These are phyloP conservation scores for Tragelaphus buxtoni DNA, from an alignment of 2,113 vertebrate genomes.

Conservation along the genomic window DNA sequence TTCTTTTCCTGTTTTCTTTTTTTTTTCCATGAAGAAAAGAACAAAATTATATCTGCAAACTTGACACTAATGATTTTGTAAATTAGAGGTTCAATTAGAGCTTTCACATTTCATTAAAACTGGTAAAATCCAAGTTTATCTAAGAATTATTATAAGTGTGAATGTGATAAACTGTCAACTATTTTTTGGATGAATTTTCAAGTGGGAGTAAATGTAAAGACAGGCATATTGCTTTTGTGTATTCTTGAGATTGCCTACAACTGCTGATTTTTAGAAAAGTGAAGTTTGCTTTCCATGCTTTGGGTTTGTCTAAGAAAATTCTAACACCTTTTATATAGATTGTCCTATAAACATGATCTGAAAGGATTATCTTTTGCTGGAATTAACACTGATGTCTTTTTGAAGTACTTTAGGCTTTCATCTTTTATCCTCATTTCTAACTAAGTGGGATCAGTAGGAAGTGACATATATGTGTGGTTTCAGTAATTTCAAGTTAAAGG, in stretches of 20 bases:
- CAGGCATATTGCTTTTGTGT: conserved; percentile 70
- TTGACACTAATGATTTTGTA: conserved; percentile 15
- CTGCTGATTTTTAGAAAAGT: conserved; percentile 68
- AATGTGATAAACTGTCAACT: conserved; percentile 70
- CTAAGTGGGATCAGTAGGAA: not conserved
- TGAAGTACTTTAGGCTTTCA: not conserved
- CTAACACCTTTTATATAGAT: not conserved
- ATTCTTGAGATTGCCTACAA: conserved; percentile 59
- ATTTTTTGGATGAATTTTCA: conserved; percentile 68
- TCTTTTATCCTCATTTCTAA: not conserved
- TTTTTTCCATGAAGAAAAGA: not conserved
- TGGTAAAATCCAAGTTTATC: conserved; percentile 64
- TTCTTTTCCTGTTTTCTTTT: not conserved
- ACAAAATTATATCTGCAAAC: not conserved
- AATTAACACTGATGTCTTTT: not conserved
- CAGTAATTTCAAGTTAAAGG: conserved; percentile 18
- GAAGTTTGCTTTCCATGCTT: conserved; percentile 50
- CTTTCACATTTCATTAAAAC: conserved; percentile 57
- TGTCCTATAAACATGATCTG: not conserved
- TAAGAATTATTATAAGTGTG: conserved; percentile 71
- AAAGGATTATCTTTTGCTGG: not conserved
- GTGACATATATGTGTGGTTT: not conserved
- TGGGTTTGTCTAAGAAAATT: conserved; percentile 36
- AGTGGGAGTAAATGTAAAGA: conserved; percentile 77
- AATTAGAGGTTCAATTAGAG: conserved; percentile 11